These are phyloP conservation scores for Crotalus horridus DNA, from an alignment of 2,113 vertebrate species.

Conservation along the genomic window DNA sequence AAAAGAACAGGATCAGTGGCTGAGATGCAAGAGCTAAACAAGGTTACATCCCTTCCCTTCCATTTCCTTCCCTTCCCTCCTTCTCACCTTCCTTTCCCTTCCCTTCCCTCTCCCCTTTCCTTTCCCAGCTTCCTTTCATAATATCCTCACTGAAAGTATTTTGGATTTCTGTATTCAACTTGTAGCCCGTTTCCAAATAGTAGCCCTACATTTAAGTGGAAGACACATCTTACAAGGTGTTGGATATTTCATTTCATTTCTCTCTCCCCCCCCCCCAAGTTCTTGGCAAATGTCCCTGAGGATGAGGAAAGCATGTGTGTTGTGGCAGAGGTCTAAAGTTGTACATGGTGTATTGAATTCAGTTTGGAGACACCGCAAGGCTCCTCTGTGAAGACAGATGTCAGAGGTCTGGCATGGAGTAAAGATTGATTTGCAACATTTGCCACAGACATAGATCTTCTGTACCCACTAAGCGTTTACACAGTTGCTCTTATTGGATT, in stretches of 20 bases:
- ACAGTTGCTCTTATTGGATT: background rate
- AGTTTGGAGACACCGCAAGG: constrained; percentile 43
- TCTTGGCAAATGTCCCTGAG: constrained; percentile 43
- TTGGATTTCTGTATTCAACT: constrained; percentile 12
- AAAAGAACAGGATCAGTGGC: constrained; percentile 59
- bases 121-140: constrained; percentile 49
- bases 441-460: background rate
- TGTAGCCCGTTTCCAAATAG: constrained; percentile 53
- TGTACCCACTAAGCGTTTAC: background rate
- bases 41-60: constrained; percentile 1
- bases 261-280: background rate
- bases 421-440: background rate
- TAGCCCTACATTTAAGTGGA: constrained; percentile 39
- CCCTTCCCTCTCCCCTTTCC: constrained; percentile 43
- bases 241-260: background rate
- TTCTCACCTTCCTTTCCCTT: background rate
- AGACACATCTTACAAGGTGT: background rate
- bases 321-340: constrained; percentile 47
- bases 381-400: background rate
- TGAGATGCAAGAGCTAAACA: constrained; percentile 42
- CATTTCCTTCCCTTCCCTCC: too few species aligned
- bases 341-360: constrained; percentile 37
- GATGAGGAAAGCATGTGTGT: constrained; percentile 40
- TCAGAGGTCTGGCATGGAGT: background rate
- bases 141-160: constrained; percentile 30